Base-by-base conservation (phyloP, 1,140 invertebrate species). In the Cherax quadricarinatus region DNA sequence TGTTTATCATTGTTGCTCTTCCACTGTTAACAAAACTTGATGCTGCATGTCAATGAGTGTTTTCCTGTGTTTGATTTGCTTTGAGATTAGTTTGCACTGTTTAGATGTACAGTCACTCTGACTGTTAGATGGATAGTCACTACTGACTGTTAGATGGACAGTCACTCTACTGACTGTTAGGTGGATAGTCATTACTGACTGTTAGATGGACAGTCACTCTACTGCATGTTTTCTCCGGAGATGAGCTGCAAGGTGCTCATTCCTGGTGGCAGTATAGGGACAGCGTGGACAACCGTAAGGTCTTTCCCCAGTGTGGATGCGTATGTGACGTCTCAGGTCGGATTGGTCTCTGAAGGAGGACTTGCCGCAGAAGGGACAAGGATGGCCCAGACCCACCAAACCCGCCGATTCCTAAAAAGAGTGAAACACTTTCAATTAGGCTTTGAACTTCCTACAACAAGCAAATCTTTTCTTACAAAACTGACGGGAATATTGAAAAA, bases 251-350 rank as follows among this genome's bases (percentile, higher is more conserved):
- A 86, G 84, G 62, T 86, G 84, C 24, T 86, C 84, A 70, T 86
- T 86, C 24, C 84, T 66, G 30, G 60, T 86, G 21, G 84, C 84
- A 30, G 84, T 70, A 30, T 86, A 86, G 24, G 84, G 84, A 60
- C 84, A 86, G 14, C 84, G 84, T 14, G 84, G 84, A 21, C 84
- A 86, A 10, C 84, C 14, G 66, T 21, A 86, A 30, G 84, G 84
- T 48, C 84, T 66, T 48, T 86, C 84, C 18, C 84, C 84, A 21
- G 84, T 86, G 66, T 86, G 84, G 84, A 73, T 86, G n/a, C 84
- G 53, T 48, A 86, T 73, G 30, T 86, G 84, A 51, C 84, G 84
- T n/a, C 84, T 66, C 60, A 86, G 84, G 66, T 86, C 84, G 24
- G 84, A 86, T 51, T 70, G 60, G 62, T 86, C 84, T 66, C 84